Evolutionary conservation across 2,113 vertebrate genomes (phyloP).

Genomic region (Parus major): DNA sequence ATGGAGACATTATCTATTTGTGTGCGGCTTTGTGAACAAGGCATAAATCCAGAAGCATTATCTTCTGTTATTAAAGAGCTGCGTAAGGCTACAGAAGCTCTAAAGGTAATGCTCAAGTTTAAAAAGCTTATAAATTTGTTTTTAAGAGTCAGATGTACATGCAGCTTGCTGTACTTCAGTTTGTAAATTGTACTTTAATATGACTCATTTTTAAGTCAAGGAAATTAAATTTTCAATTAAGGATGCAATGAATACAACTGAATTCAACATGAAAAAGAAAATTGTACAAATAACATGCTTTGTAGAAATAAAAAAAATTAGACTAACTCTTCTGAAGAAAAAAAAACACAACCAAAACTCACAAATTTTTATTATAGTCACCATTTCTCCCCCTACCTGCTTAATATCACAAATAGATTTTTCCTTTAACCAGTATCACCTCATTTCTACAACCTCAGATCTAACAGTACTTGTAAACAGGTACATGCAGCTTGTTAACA

Average conservation of each 20-base stretch:
- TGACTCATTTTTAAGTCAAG: background rate
- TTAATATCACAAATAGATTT: background rate
- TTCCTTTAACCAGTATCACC: background rate
- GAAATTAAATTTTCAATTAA: background rate
- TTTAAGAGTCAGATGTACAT: background rate
- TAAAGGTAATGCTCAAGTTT: conserved; percentile 82
- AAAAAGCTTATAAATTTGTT: background rate
- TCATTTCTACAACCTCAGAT: background rate
- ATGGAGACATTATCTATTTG: conserved; percentile 97
- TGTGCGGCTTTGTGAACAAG: conserved; percentile 96
- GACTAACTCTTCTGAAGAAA: background rate
- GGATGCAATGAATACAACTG: background rate
- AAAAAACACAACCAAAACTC: background rate
- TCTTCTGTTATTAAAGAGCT: conserved; percentile 97
- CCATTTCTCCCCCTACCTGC: background rate
- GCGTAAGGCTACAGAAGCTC: conserved; percentile 88
- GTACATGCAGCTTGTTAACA: background rate
- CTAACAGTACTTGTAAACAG: background rate
- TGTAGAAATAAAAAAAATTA: background rate
- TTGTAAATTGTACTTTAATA: background rate
- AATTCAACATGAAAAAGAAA: background rate
- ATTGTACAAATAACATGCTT: background rate
- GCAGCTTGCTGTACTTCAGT: background rate
- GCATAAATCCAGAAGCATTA: conserved; percentile 96
- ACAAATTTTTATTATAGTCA: background rate